Evolutionary conservation across 2,113 vertebrate genomes (phyloP), one percentile per base, ranked within the genome.

Genomic region (Macrotis lagotis): DNA sequence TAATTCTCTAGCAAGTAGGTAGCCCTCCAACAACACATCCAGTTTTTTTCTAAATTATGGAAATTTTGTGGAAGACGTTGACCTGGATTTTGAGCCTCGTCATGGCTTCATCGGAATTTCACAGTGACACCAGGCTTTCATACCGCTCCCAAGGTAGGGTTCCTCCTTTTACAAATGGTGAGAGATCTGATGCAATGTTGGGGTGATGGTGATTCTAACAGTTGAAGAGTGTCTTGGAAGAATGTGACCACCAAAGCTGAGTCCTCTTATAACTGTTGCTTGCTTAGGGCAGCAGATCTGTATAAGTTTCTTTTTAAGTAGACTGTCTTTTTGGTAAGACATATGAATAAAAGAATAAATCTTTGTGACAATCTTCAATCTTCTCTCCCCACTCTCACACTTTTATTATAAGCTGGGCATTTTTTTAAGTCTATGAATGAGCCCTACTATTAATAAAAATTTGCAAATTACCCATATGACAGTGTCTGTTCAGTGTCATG

Each of bases 1-100:
- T 98, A 98, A 98, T 98, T 98, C 98, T 98, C 28, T 99, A 99
- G 98, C 98, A 98, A 98, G 97, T 95, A 98, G 98, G 98, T 99
- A 99, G 99, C 98, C 97, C 98, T 98, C 98, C 96, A 98, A 97
- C 96, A 95, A 96, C 96, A 92, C 93, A 37, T 98, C 98, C 98
- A 98, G 97, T 99, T 88, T 97, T 98, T 98, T 98, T 98, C 98
- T 99, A 99, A 99, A 99, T 99, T 99, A 99, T 99, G 99, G 99
- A 99, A 99, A 98, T 99, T 99, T 99, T 99, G 99, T 99, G 99
- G 99, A 99, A 99, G 99, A 99, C 98, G 98, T 99, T 99, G 99
- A 99, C 99, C 98, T 99, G 99, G 99, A 99, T 99, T 98, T 99
- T 99, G 98, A 99, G 99, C 99, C 98, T 99, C 98, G 98, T 99